Evolutionary conservation across 2,797 vertebrate genomes (phyloP).

Genomic region (Luscinia megarhynchos): DNA sequence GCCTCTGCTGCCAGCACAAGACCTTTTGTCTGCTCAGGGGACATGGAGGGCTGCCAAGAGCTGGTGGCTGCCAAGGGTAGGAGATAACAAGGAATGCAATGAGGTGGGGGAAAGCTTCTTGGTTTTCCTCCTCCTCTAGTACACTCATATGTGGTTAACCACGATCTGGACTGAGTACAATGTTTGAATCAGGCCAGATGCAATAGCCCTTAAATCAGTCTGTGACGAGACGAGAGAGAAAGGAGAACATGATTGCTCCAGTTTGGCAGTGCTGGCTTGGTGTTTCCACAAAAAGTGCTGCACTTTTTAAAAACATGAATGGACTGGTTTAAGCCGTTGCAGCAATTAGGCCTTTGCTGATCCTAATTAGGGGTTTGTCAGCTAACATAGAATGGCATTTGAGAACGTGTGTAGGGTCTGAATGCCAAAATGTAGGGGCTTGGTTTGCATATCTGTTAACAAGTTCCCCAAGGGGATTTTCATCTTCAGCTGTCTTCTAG

Average conservation of each 20-base stretch:
- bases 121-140: conserved; percentile 12
- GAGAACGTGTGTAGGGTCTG: neutral
- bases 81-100: conserved; percentile 18
- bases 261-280: neutral
- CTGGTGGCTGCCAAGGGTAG: neutral
- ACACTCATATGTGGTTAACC: conserved; percentile 20
- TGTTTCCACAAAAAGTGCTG: neutral
- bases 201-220: conserved; percentile 5
- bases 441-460: neutral
- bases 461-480: neutral
- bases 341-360: neutral
- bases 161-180: neutral
- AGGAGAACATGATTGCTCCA: neutral
- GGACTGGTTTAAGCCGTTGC: neutral
- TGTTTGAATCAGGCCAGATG: conserved; percentile 27
- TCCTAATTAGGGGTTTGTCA: neutral
- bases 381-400: neutral
- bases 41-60: neutral
- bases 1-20: neutral
- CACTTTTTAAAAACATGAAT: neutral
- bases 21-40: neutral
- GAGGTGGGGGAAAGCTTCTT: conserved; percentile 44
- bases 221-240: neutral
- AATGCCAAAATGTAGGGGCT: neutral
- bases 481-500: neutral